Conservation (phyloP, 2,113 vertebrate species). For the Cromileptes altivelis region DNA sequence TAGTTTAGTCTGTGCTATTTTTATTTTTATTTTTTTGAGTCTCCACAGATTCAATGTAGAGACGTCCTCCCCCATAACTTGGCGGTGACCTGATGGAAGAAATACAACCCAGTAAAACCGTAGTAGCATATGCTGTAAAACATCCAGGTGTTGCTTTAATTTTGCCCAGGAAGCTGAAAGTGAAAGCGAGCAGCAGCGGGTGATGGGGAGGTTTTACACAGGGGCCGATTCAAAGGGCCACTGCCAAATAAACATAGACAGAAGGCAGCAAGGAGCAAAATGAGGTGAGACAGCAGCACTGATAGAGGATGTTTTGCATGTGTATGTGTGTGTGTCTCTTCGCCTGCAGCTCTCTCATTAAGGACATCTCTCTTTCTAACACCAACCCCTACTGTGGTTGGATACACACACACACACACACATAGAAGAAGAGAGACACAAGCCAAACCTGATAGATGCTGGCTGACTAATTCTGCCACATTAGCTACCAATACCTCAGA, state of each 20-base stretch:
- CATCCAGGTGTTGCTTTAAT: conserved; percentile 62
- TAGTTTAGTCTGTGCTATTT: not conserved
- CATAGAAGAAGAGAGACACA: conserved; percentile 10
- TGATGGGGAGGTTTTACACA: conserved; percentile 50
- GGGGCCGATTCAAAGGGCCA: conserved; percentile 32
- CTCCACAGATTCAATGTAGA: conserved; percentile 15
- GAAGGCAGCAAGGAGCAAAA: conserved; percentile 55
- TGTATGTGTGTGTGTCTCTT: conserved; percentile 34
- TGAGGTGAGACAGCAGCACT: conserved; percentile 61
- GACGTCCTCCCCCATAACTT: conserved; percentile 11
- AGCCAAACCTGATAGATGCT: conserved; percentile 39
- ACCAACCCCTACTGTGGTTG: conserved; percentile 20
- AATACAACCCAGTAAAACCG: conserved; percentile 47
- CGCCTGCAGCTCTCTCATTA: conserved; percentile 52
- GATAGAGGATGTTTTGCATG: conserved; percentile 50
- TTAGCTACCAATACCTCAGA: conserved; percentile 48
- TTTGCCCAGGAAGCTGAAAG: conserved; percentile 33
- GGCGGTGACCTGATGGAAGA: conserved; percentile 37
- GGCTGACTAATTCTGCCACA: conserved; percentile 48
- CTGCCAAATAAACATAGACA: conserved; percentile 70
- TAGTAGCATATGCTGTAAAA: conserved; percentile 48
- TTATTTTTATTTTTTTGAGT: not conserved
- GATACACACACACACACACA: not conserved
- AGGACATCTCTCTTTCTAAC: conserved; percentile 43
- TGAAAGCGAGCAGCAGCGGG: conserved; percentile 23